Evolutionary conservation across 2,888 invertebrate genomes (phyloP).

Genomic region (Heliconius ismenius): DNA sequence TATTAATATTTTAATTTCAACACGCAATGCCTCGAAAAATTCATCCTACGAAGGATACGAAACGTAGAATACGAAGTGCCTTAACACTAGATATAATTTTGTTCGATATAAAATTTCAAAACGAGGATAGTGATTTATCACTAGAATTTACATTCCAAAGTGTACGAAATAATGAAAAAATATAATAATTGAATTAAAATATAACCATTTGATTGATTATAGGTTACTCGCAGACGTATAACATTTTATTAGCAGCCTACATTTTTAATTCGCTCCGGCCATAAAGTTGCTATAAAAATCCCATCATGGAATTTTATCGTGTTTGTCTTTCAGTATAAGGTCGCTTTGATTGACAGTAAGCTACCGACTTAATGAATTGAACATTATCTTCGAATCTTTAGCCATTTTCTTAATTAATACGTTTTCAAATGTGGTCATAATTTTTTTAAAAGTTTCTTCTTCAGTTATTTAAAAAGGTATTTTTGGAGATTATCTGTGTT

Average conservation of each 20-base stretch:
- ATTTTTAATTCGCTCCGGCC: constrained; percentile 32
- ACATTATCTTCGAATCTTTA: constrained; percentile 9
- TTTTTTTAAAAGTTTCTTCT: neutral
- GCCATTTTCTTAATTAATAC: constrained; percentile 2
- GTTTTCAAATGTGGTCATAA: neutral
- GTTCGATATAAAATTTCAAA: too few relatives aligned
- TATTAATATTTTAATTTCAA: too few relatives aligned
- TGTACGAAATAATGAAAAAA: too few relatives aligned
- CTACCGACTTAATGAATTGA: constrained; percentile 35
- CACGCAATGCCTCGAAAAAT: too few relatives aligned
- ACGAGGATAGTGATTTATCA: too few relatives aligned
- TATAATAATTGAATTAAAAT: neutral
- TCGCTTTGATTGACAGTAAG: constrained; percentile 31
- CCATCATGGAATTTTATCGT: constrained; percentile 33
- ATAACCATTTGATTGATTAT: neutral
- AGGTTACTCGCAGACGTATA: neutral
- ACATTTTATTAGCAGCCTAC: constrained; percentile 22
- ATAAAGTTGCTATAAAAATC: constrained; percentile 30
- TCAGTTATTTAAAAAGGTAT: neutral
- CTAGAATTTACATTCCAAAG: too few relatives aligned
- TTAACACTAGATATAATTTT: neutral
- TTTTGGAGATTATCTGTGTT: neutral
- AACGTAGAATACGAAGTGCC: too few relatives aligned
- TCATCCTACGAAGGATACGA: too few relatives aligned
- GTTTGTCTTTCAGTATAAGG: constrained; percentile 31